Evolutionary conservation across 2,797 vertebrate genomes (phyloP).

Genomic region (Pteronotus mesoamericanus): DNA sequence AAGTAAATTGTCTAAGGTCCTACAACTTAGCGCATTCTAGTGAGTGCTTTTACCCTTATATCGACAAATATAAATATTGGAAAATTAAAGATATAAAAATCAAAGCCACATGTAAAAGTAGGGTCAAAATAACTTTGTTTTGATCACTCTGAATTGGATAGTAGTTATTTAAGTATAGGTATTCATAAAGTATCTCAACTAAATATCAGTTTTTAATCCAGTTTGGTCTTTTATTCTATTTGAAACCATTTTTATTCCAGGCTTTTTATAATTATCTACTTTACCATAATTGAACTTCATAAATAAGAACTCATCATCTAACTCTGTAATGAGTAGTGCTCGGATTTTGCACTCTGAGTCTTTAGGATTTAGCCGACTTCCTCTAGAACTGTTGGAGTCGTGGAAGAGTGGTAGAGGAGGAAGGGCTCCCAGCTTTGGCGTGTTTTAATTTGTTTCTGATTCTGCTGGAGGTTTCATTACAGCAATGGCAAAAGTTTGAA

Average conservation of each 20-base stretch:
- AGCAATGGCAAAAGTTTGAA: neutral
- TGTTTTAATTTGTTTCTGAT: neutral
- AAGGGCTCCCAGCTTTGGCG: neutral
- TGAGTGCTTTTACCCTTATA: neutral
- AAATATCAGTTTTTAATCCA: neutral
- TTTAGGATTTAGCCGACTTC: neutral
- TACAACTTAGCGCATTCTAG: neutral
- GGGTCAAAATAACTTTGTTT: conserved; percentile 17
- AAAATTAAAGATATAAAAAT: neutral
- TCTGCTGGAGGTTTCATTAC: neutral
- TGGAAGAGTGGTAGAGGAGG: neutral
- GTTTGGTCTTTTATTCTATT: neutral
- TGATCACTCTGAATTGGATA: neutral
- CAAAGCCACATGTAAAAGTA: neutral
- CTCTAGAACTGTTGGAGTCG: neutral
- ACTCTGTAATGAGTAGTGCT: neutral
- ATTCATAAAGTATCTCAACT: neutral
- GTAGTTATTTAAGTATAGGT: neutral
- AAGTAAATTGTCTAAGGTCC: neutral
- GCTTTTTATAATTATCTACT: neutral
- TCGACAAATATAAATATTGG: neutral
- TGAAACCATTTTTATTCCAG: neutral
- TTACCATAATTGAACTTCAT: neutral
- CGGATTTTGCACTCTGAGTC: neutral
- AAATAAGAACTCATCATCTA: neutral